phyloP scores from a whole-genome alignment of 1,140 invertebrate genomes.

The Drosophila sp. region DNA sequence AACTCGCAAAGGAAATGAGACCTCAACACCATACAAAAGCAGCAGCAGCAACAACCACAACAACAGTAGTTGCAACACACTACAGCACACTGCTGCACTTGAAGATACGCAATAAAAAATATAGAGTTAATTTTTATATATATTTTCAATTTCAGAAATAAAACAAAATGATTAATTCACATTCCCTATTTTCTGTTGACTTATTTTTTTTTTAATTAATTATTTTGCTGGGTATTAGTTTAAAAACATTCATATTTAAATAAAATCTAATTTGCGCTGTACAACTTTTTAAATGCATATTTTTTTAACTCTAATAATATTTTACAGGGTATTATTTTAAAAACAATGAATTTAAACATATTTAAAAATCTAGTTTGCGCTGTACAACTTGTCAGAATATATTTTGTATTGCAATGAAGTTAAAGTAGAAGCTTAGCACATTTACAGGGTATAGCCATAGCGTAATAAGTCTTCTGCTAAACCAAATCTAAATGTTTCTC shows the following conservation, averaged over 20 bases:
- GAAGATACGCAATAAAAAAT: conserved; percentile 10
- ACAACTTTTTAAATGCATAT: too few relatives aligned
- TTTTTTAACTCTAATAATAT: too few relatives aligned
- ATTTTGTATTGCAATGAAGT: background rate
- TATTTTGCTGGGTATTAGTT: too few relatives aligned
- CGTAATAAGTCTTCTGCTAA: too few relatives aligned
- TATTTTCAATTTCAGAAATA: background rate
- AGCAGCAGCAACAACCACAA: conserved; percentile 31
- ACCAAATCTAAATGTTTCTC: background rate
- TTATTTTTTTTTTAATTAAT: too few relatives aligned
- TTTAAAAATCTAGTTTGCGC: too few relatives aligned
- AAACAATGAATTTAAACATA: too few relatives aligned
- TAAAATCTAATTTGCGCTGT: too few relatives aligned
- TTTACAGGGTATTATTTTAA: background rate
- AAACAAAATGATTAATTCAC: too few relatives aligned
- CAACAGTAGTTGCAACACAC: conserved; percentile 6
- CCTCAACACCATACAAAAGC: conserved; percentile 44
- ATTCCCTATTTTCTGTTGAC: too few relatives aligned
- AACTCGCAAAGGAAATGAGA: conserved; percentile 52
- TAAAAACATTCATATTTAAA: too few relatives aligned
- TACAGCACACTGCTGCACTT: background rate
- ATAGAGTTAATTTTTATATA: background rate
- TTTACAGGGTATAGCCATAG: background rate
- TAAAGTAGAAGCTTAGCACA: background rate
- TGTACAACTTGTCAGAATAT: too few relatives aligned